Conservation (phyloP, 2,113 vertebrate species). For the Herpailurus yagouaroundi region DNA sequence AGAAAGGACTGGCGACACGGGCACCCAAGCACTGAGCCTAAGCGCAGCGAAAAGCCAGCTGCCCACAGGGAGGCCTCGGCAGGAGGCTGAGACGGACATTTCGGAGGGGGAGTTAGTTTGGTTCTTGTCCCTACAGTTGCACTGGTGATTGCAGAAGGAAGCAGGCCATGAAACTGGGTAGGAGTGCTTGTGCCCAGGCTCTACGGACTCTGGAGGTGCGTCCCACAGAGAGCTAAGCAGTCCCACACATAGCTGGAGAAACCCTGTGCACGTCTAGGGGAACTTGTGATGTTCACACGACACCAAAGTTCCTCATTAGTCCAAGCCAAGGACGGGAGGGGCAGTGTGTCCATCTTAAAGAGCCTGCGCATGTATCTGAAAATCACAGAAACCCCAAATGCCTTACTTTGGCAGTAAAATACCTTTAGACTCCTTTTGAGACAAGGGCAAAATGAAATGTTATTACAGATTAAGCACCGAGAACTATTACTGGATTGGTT, state of each 20-base stretch:
- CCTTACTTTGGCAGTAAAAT: not conserved
- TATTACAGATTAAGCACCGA: not conserved
- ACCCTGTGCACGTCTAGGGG: not conserved
- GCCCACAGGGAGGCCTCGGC: not conserved
- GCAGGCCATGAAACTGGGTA: not conserved
- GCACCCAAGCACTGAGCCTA: no score
- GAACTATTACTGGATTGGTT: not conserved
- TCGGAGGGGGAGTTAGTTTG: not conserved
- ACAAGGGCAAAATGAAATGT: not conserved
- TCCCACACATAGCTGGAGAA: not conserved
- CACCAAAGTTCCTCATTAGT: not conserved
- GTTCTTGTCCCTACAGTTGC: not conserved
- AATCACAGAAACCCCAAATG: not conserved
- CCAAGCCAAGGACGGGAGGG: not conserved
- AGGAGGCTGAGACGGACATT: not conserved
- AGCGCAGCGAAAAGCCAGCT: not conserved
- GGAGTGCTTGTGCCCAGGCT: not conserved
- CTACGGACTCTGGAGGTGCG: not conserved
- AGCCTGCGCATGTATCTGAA: not conserved
- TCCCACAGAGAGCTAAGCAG: not conserved
- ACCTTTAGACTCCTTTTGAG: not conserved
- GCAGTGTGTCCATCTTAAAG: not conserved
- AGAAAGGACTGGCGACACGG: not conserved
- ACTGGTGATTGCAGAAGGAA: not conserved
- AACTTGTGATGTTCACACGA: not conserved